Base-by-base conservation (phyloP, 2,113 vertebrate genomes). In the Butorides virescens region DNA sequence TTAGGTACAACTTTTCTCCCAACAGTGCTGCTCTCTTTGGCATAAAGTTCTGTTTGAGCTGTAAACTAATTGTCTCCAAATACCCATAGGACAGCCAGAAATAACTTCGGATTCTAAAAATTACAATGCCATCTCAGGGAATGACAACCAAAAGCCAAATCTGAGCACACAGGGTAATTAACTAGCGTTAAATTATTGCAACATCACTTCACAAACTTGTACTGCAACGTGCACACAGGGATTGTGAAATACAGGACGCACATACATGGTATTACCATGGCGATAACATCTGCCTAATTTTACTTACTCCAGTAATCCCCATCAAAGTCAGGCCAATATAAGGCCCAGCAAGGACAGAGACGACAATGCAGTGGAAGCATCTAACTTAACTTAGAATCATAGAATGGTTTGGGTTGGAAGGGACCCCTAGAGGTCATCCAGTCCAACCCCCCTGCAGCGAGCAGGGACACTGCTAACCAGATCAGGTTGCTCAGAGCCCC, bases 231-330 rank as follows among this genome's bases (percentile, higher is more conserved):
- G 25, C 59, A 11, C 11, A 0, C 0, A 0, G 10, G 16, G 47
- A 26, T 10, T 87, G 84, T 9, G 85, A 77, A 89, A 92, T 0
- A 21, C 93, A 62, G 13, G 10, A n/a, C 36, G 17, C 14, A 46
- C 16, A 1, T 0, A 10, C 10, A 7, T 23, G 8, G 1, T 9
- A 5, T 21, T 36, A 6, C 17, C 2, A 5, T 1, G 29, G 72
- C 44, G 27, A 20, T 34, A 34, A 15, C 0, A 1, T 3, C 72
- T 17, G 23, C 1, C 2, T 4, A 4, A 37, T 6, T 61, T 30
- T 14, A 30, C 21, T 39, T 23, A 21, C 4, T 4, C 4, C 0
- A 2, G 9, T 1, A 30, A 62, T 2, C 9, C 36, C 21, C 13
- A 4, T 1, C 30, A 9, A 19, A 78, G 8, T 8, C 77, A 67